Conservation (phyloP, 2,888 invertebrate species). For the Hermaeophaga mercurialis region DNA sequence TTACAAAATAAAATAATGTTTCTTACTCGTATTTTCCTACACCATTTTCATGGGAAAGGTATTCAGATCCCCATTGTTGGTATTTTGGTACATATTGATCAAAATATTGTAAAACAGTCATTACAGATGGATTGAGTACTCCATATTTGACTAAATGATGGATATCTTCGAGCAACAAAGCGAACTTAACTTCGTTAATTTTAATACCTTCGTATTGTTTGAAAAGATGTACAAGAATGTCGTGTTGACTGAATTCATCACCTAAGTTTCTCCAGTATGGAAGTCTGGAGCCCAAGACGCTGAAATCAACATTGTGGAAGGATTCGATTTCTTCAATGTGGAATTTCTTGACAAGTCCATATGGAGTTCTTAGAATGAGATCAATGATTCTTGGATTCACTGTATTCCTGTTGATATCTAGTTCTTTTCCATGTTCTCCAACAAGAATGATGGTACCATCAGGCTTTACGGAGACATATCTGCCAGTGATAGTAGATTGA, state of each 20-base stretch:
- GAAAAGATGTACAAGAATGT: conserved; percentile 30
- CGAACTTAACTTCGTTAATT: conserved; percentile 28
- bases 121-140: conserved; percentile 15
- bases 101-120: neutral
- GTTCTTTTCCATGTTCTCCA: conserved; percentile 1
- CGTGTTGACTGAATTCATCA: conserved; percentile 20
- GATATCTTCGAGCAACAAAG: conserved; percentile 30
- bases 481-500: neutral
- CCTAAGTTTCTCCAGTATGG: neutral
- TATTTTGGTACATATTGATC: neutral
- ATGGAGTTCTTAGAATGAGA: neutral
- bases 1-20: too few species aligned
- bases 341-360: neutral
- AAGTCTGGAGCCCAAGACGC: neutral
- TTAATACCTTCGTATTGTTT: conserved; percentile 34
- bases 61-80: neutral
- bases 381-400: neutral
- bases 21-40: too few species aligned
- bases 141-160: conserved; percentile 31
- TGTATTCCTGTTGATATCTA: conserved; percentile 3
- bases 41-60: neutral
- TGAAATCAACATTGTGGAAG: neutral
- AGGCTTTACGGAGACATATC: neutral
- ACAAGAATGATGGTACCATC: conserved; percentile 3
- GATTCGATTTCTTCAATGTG: conserved; percentile 3